phyloP scores from a whole-genome alignment of 2,113 vertebrate genomes.

The Dromas ardeola region DNA sequence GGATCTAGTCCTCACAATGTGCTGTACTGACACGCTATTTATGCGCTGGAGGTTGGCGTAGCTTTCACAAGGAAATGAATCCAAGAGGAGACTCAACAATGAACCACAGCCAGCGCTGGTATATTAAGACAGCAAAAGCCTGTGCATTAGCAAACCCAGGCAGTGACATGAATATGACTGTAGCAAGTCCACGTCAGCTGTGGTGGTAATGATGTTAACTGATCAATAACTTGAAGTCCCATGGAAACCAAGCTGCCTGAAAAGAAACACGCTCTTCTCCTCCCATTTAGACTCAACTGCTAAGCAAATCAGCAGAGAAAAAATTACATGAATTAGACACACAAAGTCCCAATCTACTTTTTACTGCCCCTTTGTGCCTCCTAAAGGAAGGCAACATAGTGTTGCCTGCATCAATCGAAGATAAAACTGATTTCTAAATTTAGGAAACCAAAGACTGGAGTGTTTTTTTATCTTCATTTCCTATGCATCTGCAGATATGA shows the following conservation, averaged over 20 bases:
- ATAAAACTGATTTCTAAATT: not conserved
- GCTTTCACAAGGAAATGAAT: not conserved
- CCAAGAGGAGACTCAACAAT: not conserved
- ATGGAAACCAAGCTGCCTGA: not conserved
- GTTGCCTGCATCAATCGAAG: not conserved
- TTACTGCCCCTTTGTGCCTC: not conserved
- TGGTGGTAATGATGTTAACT: not conserved
- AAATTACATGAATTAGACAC: not conserved
- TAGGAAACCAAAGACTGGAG: not conserved
- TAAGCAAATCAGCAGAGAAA: not conserved
- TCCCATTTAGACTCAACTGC: not conserved
- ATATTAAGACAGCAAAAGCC: not conserved
- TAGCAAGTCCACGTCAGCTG: not conserved
- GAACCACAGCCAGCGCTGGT: not conserved
- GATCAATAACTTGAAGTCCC: not conserved
- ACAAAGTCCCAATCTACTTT: not conserved
- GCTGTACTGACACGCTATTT: not conserved
- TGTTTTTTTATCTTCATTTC: not conserved
- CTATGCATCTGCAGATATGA: not conserved
- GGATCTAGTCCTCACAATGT: rapidly evolving
- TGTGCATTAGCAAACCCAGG: not conserved
- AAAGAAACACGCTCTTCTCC: not conserved
- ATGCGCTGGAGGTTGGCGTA: not conserved
- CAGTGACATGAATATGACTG: not conserved
- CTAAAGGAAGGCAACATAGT: not conserved